Evolutionary conservation across 2,888 invertebrate species (phyloP).

Genomic region (Noctua comes): DNA sequence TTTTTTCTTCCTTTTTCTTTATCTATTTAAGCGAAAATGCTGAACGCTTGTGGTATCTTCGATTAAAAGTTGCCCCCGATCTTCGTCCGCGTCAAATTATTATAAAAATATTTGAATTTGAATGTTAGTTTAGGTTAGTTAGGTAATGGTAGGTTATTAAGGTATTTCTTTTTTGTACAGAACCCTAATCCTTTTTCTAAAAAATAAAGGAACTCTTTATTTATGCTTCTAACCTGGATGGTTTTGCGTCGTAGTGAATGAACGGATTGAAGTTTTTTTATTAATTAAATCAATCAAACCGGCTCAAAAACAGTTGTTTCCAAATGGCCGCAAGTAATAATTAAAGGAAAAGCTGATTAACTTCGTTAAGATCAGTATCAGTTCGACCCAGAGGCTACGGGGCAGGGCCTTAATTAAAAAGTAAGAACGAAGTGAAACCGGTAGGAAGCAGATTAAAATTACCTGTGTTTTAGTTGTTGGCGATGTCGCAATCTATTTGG

Average conservation of each 20-base stretch:
- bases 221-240: too few relatives aligned
- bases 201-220: too few relatives aligned
- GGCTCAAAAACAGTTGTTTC: not conserved
- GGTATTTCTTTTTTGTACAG: too few relatives aligned
- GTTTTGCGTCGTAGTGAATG: not conserved
- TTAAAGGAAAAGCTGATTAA: constrained; percentile 22
- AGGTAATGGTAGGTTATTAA: too few relatives aligned
- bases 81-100: too few relatives aligned
- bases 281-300: not conserved
- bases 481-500: not conserved
- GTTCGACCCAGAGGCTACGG: not conserved
- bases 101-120: too few relatives aligned
- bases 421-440: not conserved
- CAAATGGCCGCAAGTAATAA: constrained; percentile 11
- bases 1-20: too few relatives aligned
- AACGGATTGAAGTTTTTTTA: not conserved
- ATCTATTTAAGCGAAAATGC: too few relatives aligned
- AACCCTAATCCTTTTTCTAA: too few relatives aligned
- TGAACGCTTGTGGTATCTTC: too few relatives aligned
- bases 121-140: too few relatives aligned
- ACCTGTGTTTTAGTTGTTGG: not conserved
- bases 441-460: not conserved
- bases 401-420: constrained; percentile 30
- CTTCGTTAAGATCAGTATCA: constrained; percentile 21
- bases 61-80: too few relatives aligned